Evolutionary conservation across 1,140 invertebrate species (phyloP), one percentile per base, ranked within the genome.

Genomic region (Rhizoglyphus robini): DNA sequence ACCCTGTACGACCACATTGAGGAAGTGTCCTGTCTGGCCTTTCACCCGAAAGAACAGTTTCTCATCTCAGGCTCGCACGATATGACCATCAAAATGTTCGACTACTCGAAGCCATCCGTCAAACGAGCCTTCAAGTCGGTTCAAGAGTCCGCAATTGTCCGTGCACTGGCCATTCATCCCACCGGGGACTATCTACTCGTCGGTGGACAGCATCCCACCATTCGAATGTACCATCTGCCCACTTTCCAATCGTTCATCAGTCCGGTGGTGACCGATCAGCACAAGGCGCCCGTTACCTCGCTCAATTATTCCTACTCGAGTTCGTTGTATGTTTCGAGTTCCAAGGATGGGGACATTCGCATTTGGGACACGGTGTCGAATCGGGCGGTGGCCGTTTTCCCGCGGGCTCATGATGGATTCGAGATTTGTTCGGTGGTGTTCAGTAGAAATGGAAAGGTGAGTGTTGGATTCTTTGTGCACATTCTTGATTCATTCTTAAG

Each of bases 1-100:
- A 99, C 96, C 4, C 78, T 99, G n/a, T 99, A 98, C 74, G 96
- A 98, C 77, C 95, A 99, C 75, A 83, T 90, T 51, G 93, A 96
- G 77, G 96, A 99, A 81, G 94, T 99, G 0, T 96, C 92, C 0
- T 90, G 87, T 71, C 75, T 99, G 23, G 91, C 96, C 71, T 99
- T 99, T 78, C 96, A 99, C 79, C 96, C 96, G 0, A 76, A 84
- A 49, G 88, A 90, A 71, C 88, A 91, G 67, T 87, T 98, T 71
- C 79, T 99, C 25, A 88, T 88, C 0, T 97, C 93, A 5, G 96
- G 94, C 0, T 93, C 90, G 46, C 82, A 86, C 61, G 96, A 99
- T 75, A 89, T 86, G 72, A 92, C 89, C 4, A 84, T 99, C 29
- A 94, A 97, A 75, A 80, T 99, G 23, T 99, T 98, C 77, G 96